Base-by-base conservation (phyloP, 2,797 vertebrate species). In the Microctenopoma stevenorrisi region DNA sequence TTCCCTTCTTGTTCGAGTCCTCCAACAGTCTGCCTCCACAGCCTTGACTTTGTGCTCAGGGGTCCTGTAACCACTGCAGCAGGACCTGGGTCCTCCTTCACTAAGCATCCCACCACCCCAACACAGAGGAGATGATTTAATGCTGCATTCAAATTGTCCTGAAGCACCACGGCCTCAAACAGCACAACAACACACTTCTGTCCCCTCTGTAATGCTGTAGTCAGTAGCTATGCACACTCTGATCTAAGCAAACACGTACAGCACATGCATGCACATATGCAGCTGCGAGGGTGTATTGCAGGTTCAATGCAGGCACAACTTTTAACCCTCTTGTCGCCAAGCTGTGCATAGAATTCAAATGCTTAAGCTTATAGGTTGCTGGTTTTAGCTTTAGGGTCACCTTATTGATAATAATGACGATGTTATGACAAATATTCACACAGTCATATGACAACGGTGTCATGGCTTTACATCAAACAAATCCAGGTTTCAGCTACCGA, bases 11-110 rank as follows among this genome's bases (percentile, higher is more conserved):
- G 80, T 77, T 83, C 64, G 55, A 70, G 50, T 57, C 69, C 64
- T 75, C 28, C 22, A 72, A 48, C 61, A 58, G 79, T 68, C 64
- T 35, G 50, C 8, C 26, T 33, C 30, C 71, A 72, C 64, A 33
- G 55, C 69, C 72, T 58, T 61, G 68, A 63, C 78, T 79, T 75
- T 69, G 69, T 71, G 61, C 63, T 58, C 59, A 2, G 47, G 60
- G 71, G 65, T 80, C 83, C 61, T 28, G 40, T 59, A 35, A 76
- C 79, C 77, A 87, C 79, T 82, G 87, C 88, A 86, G 83, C 79
- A 79, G 78, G 85, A 82, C 78, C 82, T 78, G 68, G 76, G 69
- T 46, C 59, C 61, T 44, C 72, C 67, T 73, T 61, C 37, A 22
- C 74, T 63, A 26, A 49, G 25, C 64, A 65, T 68, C 64, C 48